Conservation (phyloP, 53 echinoderm and acorn worm species). For the Stichopus horrens region DNA sequence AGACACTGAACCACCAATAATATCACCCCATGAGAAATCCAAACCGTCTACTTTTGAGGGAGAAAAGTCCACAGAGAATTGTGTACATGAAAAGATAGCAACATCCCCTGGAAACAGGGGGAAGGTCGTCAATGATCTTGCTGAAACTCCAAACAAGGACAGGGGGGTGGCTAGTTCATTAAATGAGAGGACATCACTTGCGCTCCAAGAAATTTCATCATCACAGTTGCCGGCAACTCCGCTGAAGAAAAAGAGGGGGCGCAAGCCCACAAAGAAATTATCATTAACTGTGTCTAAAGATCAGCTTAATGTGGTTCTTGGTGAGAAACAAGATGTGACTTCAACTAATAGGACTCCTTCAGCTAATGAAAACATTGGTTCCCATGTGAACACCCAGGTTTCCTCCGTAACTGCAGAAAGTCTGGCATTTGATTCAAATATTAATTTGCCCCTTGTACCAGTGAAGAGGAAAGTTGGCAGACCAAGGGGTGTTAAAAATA, state of each 20-base stretch:
- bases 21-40: slow-evolving; percentile 32
- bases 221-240: not conserved
- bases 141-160: not conserved
- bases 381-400: not conserved
- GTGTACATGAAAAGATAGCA: not conserved
- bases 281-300: not conserved
- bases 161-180: not conserved
- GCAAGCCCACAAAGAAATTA: slow-evolving; percentile 32
- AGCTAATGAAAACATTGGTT: not conserved
- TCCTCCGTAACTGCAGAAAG: not conserved
- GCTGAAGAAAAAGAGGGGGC: slow-evolving; percentile 38
- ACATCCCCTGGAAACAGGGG: not conserved
- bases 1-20: slow-evolving; percentile 25
- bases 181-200: not conserved
- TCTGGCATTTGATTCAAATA: not conserved
- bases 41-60: not conserved
- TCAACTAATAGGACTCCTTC: not conserved
- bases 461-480: slow-evolving; percentile 35
- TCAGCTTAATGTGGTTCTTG: not conserved
- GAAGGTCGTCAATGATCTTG: not conserved
- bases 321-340: slow-evolving; percentile 35
- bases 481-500: slow-evolving; percentile 14
- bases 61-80: not conserved
- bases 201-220: not conserved
- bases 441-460: not conserved